Conservation (phyloP, 1,140 invertebrate genomes). For the Lepidostoma basale region DNA sequence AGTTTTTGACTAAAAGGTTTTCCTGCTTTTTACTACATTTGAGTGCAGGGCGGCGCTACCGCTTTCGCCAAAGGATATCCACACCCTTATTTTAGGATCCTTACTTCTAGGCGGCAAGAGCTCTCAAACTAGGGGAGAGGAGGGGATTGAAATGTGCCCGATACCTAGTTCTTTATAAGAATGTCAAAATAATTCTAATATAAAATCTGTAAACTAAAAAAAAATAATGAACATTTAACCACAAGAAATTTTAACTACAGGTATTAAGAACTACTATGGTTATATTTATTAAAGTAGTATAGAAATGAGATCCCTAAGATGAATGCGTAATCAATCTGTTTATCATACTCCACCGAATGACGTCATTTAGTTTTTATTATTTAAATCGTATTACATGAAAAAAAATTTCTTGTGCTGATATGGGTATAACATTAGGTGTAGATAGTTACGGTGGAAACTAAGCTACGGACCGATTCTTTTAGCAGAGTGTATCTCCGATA, state of each 20-base stretch:
- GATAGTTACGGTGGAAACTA: background rate
- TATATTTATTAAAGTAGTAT: background rate
- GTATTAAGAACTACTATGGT: background rate
- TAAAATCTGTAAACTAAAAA: background rate
- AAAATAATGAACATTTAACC: background rate
- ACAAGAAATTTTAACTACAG: background rate
- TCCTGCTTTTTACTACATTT: slow-evolving; percentile 18
- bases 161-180: background rate
- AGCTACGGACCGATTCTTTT: background rate
- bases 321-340: background rate
- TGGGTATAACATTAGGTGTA: background rate
- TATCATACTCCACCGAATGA: background rate
- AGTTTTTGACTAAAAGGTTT: slow-evolving; percentile 27
- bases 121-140: background rate
- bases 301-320: no score
- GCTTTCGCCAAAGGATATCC: slow-evolving; percentile 18
- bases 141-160: background rate
- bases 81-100: slow-evolving; percentile 18
- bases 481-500: background rate
- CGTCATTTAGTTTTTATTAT: background rate
- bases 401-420: background rate
- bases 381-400: background rate
- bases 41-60: background rate
- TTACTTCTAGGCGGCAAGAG: background rate
- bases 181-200: background rate